These are phyloP conservation scores for Coluber constrictor DNA, from an alignment of 2,797 vertebrate genomes.

Conservation along the genomic window DNA sequence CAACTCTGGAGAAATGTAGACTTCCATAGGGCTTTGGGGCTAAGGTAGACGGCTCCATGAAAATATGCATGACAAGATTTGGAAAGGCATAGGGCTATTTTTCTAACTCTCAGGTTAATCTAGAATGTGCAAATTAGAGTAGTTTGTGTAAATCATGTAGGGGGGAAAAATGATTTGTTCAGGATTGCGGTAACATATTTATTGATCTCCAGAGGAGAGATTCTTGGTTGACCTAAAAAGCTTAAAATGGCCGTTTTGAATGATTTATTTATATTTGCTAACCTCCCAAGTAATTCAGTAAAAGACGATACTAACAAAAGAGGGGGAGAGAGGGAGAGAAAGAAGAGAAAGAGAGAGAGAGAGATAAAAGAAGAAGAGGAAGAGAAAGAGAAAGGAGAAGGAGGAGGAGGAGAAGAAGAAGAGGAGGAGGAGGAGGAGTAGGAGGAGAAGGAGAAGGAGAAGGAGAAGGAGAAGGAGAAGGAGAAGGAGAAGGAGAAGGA, in stretches of 20 bases:
- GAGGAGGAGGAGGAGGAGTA: too few relatives aligned
- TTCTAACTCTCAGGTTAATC: not conserved
- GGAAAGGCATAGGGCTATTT: not conserved
- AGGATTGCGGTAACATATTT: not conserved
- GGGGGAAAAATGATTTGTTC: not conserved
- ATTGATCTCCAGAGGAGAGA: not conserved
- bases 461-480: not conserved
- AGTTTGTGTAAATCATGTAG: not conserved
- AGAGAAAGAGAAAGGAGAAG: too few relatives aligned
- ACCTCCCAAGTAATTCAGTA: not conserved
- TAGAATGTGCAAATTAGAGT: not conserved
- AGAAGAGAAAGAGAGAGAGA: too few relatives aligned
- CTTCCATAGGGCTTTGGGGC: not conserved
- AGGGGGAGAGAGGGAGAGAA: not conserved
- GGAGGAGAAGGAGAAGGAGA: not conserved
- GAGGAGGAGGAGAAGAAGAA: too few relatives aligned
- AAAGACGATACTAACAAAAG: slow-evolving; percentile 17
- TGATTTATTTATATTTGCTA: fast-evolving
- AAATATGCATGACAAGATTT: not conserved
- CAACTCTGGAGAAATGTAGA: not conserved
- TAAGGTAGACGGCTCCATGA: not conserved
- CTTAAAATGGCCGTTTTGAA: not conserved
- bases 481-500: too few relatives aligned
- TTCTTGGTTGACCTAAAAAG: not conserved
- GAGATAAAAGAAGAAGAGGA: too few relatives aligned